These are phyloP conservation scores for Latrodectus elegans DNA, from an alignment of 2,888 invertebrate genomes.

Conservation along the genomic window DNA sequence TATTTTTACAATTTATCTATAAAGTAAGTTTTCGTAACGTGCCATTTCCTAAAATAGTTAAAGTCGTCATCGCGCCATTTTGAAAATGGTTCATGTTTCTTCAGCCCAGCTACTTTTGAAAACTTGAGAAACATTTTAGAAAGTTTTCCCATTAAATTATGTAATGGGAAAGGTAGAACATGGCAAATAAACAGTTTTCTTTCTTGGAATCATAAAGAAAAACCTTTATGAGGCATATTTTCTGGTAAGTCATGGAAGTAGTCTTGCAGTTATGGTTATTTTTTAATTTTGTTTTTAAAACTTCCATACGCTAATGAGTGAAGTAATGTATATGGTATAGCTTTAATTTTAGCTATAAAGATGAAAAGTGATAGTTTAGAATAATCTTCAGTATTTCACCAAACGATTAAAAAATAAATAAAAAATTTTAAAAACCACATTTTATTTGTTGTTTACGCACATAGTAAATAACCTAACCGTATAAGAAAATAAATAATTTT, in stretches of 20 bases:
- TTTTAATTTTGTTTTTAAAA: too few species aligned
- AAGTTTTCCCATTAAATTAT: background rate
- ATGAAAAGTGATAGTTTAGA: too few species aligned
- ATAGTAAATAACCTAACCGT: too few species aligned
- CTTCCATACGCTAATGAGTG: too few species aligned
- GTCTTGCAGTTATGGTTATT: background rate
- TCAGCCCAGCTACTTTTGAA: background rate
- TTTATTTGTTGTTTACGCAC: too few species aligned
- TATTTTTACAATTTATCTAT: background rate
- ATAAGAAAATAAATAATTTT: too few species aligned
- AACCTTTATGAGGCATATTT: background rate
- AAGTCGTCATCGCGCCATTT: background rate
- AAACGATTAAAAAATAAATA: too few species aligned
- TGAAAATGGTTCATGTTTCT: background rate
- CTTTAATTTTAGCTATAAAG: too few species aligned
- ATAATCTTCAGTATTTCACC: too few species aligned
- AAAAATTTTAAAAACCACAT: too few species aligned
- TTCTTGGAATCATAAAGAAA: background rate
- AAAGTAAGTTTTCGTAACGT: background rate
- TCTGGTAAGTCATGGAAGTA: background rate
- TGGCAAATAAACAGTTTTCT: background rate
- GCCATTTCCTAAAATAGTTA: background rate
- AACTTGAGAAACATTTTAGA: background rate
- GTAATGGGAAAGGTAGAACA: background rate
- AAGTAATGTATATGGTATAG: too few species aligned